Percentiles rank a stretch among this genome's conserved stretches.
Evolutionary conservation across 2,888 invertebrate species (phyloP).

Genomic region (Phengaris arion): DNA sequence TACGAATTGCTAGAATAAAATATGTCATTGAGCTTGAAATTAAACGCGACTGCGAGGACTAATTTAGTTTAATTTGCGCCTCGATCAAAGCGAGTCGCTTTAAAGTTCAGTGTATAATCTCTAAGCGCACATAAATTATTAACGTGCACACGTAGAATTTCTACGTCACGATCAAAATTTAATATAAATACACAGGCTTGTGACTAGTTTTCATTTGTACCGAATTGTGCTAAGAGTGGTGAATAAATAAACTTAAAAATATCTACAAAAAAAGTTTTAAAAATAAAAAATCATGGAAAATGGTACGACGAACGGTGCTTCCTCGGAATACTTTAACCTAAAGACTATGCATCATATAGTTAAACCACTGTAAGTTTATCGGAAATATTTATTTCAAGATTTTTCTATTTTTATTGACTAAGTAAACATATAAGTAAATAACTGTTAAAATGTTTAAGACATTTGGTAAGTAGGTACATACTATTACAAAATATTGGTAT

Average conservation of each 20-base stretch:
- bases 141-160: constrained; percentile 5
- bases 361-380: constrained; percentile 59
- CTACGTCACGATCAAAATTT: constrained; percentile 12
- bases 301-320: constrained; percentile 45
- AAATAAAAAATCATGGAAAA: constrained; percentile 48
- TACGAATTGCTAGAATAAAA: background rate
- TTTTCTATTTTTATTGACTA: background rate
- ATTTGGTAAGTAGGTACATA: too few relatives aligned
- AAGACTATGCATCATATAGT: constrained; percentile 64
- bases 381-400: background rate
- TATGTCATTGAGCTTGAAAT: background rate
- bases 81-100: background rate
- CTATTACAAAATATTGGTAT: too few relatives aligned
- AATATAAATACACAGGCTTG: constrained; percentile 20
- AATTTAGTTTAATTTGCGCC: background rate
- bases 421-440: background rate
- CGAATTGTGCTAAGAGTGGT: background rate
- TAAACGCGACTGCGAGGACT: background rate
- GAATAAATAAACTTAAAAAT: background rate
- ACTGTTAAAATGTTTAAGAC: background rate
- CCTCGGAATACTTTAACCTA: constrained; percentile 59
- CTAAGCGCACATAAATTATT: background rate
- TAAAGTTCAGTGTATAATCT: constrained; percentile 4
- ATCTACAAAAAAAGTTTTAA: constrained; percentile 21
- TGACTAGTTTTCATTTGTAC: constrained; percentile 1